Base-by-base conservation (phyloP, 1,140 invertebrate species). In the Fopius arisanus region DNA sequence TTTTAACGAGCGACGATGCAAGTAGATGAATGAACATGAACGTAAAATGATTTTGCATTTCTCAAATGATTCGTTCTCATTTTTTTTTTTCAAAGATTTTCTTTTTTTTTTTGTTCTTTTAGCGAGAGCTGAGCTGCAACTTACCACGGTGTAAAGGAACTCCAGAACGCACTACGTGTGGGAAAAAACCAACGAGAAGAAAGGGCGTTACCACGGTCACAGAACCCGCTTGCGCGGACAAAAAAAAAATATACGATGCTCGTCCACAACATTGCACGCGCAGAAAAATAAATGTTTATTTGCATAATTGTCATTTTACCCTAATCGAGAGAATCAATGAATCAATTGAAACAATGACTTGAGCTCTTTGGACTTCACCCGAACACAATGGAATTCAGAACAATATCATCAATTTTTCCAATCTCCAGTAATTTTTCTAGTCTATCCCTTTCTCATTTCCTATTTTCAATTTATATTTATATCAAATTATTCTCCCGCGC, bases 81-180 rank as follows among this genome's bases (percentile, higher is more conserved):
- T n/a, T n/a, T 37, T 37, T 37, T 66, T 66, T 66, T 31, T 48
- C 28, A 31, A 31, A 48, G 19, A 41, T 41, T 65, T 69, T 74
- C 66, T 76, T 40, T 73, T 65, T 65, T 69, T 74, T 72, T 76
- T 48, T n/a, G n/a, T n/a, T 77, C 79, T 83, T 83, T 87, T 87
- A 88, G 86, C 87, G 86, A 88, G 87, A 88, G 84, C 85, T 87
- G 86, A 88, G 92, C 91, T 92, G 92, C 91, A 92, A 96, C 95
- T 96, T 96, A 96, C 95, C 95, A 94, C 93, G 94, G 95, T 93
- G 93, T 94, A 94, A 96, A 96, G 92, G 94, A 96, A 93, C 94
- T 96, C 95, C 95, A 96, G 94, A 96, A 96, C 93, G 94, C 94
- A 95, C 95, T 96, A 95, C 90, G 90, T 90, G 90, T 90, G 89